A percentile compares a stretch with the other conserved stretches of the same genome.
Conservation (phyloP, 1,140 invertebrate genomes). For the Antheraea pernyi region DNA sequence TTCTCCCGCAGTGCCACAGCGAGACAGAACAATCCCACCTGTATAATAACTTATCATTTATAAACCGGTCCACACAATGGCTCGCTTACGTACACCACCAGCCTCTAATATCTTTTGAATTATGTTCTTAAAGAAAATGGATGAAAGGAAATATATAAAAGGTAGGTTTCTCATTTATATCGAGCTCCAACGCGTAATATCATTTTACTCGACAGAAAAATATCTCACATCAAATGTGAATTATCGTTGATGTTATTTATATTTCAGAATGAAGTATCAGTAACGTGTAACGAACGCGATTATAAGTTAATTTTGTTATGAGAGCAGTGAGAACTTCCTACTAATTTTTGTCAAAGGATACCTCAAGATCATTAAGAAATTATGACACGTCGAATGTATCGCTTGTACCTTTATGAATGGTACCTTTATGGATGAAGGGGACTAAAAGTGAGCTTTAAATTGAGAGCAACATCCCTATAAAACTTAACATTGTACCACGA, state of each 20-base stretch:
- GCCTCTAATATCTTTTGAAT: conserved; percentile 4
- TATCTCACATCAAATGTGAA: neutral
- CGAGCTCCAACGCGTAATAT: neutral
- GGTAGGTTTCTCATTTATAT: neutral
- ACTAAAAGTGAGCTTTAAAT: neutral
- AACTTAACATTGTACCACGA: too few species aligned
- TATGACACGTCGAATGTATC: too few species aligned
- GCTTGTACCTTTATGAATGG: too few species aligned
- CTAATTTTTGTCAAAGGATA: too few species aligned
- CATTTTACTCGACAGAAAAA: neutral
- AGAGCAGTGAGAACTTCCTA: too few species aligned
- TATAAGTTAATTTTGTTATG: too few species aligned
- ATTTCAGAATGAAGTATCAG: too few species aligned
- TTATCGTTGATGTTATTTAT: neutral
- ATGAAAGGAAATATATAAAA: conserved; percentile 1
- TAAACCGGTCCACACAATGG: conserved; percentile 2
- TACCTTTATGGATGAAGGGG: too few species aligned
- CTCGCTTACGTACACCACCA: conserved; percentile 6
- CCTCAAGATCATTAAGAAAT: too few species aligned
- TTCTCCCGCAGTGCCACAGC: neutral
- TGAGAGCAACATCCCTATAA: neutral
- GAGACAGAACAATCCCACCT: neutral
- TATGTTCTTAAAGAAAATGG: conserved; percentile 1
- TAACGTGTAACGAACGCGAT: too few species aligned
- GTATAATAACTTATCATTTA: conserved; percentile 14